These are phyloP conservation scores for Melanaphis sacchari DNA, from an alignment of 1,140 invertebrate genomes.

Conservation along the genomic window DNA sequence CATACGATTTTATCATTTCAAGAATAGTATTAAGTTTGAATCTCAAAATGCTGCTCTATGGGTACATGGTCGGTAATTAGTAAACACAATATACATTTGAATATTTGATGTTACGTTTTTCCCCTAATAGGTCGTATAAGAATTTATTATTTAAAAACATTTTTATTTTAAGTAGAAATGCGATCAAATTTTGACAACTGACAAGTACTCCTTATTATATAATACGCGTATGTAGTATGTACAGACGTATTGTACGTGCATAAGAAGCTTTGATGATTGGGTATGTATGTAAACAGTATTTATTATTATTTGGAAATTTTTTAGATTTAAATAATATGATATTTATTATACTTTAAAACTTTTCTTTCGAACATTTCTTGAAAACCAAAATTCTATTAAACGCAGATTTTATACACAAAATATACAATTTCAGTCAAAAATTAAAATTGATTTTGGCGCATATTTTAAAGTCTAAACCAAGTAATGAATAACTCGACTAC, in stretches of 20 bases:
- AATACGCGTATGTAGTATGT: too few relatives aligned
- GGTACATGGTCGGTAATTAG: background rate
- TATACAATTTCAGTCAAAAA: too few relatives aligned
- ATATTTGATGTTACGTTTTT: background rate
- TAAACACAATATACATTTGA: background rate
- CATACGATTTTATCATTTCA: too few relatives aligned
- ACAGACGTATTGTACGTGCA: too few relatives aligned
- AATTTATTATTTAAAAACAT: background rate
- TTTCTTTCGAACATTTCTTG: too few relatives aligned
- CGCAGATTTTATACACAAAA: too few relatives aligned
- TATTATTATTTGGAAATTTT: background rate
- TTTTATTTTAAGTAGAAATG: background rate
- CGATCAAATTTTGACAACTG: background rate
- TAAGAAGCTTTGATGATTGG: too few relatives aligned
- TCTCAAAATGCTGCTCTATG: background rate
- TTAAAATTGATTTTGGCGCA: too few relatives aligned
- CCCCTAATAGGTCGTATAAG: background rate
- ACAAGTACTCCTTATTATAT: background rate
- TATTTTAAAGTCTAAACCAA: too few relatives aligned
- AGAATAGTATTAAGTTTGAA: background rate
- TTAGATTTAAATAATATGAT: too few relatives aligned
- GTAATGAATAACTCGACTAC: too few relatives aligned
- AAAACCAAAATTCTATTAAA: too few relatives aligned
- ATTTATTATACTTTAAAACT: background rate
- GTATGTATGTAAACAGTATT: background rate